Conservation (phyloP, 2,797 vertebrate genomes). For the Gymnothorax reevesii region DNA sequence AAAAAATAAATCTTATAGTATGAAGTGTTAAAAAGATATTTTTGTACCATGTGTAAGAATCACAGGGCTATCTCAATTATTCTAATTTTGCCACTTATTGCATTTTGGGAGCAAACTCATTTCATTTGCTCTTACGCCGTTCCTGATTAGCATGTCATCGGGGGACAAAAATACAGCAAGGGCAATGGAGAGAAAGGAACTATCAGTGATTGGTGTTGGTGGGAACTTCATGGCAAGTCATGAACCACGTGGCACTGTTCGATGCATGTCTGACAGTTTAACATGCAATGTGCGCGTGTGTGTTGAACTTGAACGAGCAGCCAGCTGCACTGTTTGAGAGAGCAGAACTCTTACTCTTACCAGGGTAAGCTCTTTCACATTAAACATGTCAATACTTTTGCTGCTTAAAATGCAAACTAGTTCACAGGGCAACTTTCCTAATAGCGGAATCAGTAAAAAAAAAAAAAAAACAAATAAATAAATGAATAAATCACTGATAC, state of each 20-base stretch:
- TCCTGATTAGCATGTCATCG: conserved; percentile 60
- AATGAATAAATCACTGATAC: not conserved
- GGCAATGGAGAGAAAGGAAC: not conserved
- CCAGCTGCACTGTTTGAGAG: not conserved
- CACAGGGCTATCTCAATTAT: too few species aligned
- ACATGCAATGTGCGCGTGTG: not conserved
- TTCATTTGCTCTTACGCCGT: conserved; percentile 62
- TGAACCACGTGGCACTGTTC: not conserved
- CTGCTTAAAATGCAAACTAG: not conserved
- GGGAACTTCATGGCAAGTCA: not conserved
- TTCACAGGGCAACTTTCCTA: not conserved
- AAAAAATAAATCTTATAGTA: too few species aligned
- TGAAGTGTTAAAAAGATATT: too few species aligned
- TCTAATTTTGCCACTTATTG: too few species aligned
- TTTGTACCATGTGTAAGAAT: too few species aligned
- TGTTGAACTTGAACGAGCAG: too few species aligned
- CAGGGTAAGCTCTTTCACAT: not conserved
- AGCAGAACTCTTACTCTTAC: too few species aligned
- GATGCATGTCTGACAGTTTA: not conserved
- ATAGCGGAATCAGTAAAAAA: not conserved
- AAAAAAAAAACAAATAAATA: not conserved
- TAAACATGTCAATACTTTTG: not conserved
- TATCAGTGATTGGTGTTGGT: not conserved
- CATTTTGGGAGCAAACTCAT: conserved; percentile 26
- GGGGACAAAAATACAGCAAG: conserved; percentile 7